These are phyloP conservation scores for Vireo griseus DNA, from an alignment of 2,797 vertebrate genomes.

Conservation along the genomic window DNA sequence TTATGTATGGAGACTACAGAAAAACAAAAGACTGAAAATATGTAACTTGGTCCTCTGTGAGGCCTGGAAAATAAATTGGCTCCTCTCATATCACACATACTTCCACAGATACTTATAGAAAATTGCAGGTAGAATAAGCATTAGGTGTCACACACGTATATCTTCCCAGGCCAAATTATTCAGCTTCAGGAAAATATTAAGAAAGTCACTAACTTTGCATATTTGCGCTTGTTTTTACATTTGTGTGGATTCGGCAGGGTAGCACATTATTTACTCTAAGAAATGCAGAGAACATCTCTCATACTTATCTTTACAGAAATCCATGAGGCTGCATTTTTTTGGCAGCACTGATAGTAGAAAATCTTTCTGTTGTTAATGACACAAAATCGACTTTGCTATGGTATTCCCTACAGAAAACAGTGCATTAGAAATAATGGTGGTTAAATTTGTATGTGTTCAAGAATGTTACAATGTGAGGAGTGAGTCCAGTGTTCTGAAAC, in stretches of 20 bases:
- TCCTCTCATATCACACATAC: fast-evolving
- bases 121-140: not conserved
- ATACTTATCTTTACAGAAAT: slow-evolving; percentile 30
- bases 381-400: slow-evolving; percentile 3
- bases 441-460: slow-evolving; percentile 21
- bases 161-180: not conserved
- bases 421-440: slow-evolving; percentile 42
- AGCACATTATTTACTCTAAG: not conserved
- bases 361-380: slow-evolving; percentile 11
- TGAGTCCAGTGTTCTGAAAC: not conserved
- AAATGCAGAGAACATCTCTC: slow-evolving; percentile 6
- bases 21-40: not conserved
- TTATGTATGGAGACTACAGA: not conserved
- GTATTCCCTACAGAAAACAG: slow-evolving; percentile 48
- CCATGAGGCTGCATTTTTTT: slow-evolving; percentile 38
- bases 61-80: not conserved
- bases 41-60: not conserved
- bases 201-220: not conserved
- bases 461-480: slow-evolving; percentile 16
- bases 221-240: not conserved
- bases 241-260: not conserved
- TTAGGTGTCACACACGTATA: not conserved
- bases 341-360: slow-evolving; percentile 18
- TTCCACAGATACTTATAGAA: not conserved
- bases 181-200: not conserved